Evolutionary conservation across 2,888 invertebrate species (phyloP).

Genomic region (Chouioia cunea): DNA sequence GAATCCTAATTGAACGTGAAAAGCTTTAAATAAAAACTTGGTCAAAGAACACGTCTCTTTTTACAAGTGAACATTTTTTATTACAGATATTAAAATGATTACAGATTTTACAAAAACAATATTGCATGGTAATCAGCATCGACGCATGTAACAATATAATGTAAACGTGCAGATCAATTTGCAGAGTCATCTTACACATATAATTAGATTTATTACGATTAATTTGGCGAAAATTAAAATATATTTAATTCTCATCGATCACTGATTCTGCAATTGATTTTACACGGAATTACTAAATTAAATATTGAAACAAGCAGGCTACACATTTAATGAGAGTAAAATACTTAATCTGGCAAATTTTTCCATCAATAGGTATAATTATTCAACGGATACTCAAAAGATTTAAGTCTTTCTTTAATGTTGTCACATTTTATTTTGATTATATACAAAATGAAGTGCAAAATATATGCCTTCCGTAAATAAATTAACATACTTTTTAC

Average conservation of each 20-base stretch:
- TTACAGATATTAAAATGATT: conserved; percentile 44
- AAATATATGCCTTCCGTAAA: conserved; percentile 31
- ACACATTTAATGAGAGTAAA: conserved; percentile 28
- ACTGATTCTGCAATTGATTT: conserved; percentile 27
- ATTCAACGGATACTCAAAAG: conserved; percentile 35
- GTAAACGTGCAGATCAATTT: conserved; percentile 11
- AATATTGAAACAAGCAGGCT: conserved; percentile 1
- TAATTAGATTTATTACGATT: conserved; percentile 2
- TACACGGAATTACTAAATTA: too few species aligned
- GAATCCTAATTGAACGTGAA: too few species aligned
- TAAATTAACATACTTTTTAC: conserved; percentile 33
- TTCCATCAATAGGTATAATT: conserved; percentile 17
- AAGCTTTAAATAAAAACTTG: too few species aligned
- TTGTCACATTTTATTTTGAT: conserved; percentile 29
- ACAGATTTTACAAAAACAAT: conserved; percentile 48
- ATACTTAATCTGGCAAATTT: conserved; percentile 15
- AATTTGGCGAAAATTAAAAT: conserved; percentile 20
- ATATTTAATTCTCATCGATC: conserved; percentile 18
- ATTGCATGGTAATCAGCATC: conserved; percentile 25
- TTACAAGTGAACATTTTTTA: conserved; percentile 41
- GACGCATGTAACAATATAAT: conserved; percentile 26
- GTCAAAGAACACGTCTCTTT: neutral
- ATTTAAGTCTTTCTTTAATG: conserved; percentile 30
- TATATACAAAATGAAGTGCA: conserved; percentile 47
- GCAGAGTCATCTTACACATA: conserved; percentile 34